phyloP scores from a whole-genome alignment of 2,113 vertebrate genomes.

The Nycticorax nycticorax region DNA sequence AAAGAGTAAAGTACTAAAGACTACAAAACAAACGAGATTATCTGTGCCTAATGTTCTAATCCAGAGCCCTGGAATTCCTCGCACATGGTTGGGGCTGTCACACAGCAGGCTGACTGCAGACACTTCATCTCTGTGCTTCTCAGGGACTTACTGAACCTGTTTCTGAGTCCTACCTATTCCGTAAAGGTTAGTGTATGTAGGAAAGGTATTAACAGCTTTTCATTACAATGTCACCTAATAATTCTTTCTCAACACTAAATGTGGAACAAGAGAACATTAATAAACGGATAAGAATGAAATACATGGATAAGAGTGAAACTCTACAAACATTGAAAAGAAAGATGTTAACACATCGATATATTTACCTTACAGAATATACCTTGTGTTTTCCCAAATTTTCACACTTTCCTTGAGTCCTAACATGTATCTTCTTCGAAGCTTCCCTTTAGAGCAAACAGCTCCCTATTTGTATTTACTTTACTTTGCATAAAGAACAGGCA shows the following conservation, averaged over 20 bases:
- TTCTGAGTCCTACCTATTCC: not conserved
- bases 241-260: not conserved
- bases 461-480: not conserved
- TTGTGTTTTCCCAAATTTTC: not conserved
- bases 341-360: not conserved
- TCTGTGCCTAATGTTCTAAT: not conserved
- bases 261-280: not conserved
- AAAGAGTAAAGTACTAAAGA: not conserved
- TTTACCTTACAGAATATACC: not conserved
- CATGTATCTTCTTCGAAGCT: not conserved
- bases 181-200: not conserved
- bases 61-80: not conserved
- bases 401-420: not conserved
- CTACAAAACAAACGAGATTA: not conserved
- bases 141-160: not conserved
- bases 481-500: not conserved
- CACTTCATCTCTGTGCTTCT: not conserved
- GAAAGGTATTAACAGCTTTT: not conserved
- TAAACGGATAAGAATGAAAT: not conserved
- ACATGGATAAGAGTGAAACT: not conserved
- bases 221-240: not conserved
- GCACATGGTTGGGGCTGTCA: not conserved
- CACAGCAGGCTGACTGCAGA: not conserved
- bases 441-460: not conserved
- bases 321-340: not conserved